Base-by-base conservation (phyloP, 2,797 vertebrate species). In the Hirundo rustica region DNA sequence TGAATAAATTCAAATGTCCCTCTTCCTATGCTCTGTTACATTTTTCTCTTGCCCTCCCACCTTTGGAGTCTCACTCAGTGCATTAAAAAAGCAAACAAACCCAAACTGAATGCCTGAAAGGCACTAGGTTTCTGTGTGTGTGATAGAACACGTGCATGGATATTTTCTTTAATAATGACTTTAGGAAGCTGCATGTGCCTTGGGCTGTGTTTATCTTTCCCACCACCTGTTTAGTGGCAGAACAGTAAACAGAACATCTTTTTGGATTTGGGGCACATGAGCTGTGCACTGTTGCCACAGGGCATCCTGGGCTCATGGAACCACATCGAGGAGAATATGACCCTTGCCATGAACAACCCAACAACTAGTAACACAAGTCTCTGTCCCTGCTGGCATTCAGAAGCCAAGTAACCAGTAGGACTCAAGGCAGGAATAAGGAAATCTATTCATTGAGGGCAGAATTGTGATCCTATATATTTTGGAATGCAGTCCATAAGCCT, bases 181-280 rank as follows among this genome's bases (percentile, higher is more conserved):
- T 65, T 3, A 44, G 51, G 66, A 55, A 82, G 61, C 10, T 64
- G 4, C 0, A 3, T 2, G 3, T 70, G 76, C 65, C 66, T 76
- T n/a, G 64, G 42, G 60, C 73, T 76, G 44, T 64, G 68, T 93
- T 92, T 89, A 72, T 93, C 60, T 89, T 70, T n/a, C 51, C 51
- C 80, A 42, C 34, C 44, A 82, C 64, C 79, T 74, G 65, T 60
- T 89, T 68, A 0, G 29, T 87, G 25, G n/a, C 34, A 62, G 74
- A 38, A 38, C 38, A 38, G 38, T 38, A 11, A 38, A 38, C 38
- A 38, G 38, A 38, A 38, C 38, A 38, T 38, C n/a, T 3, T 27
- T 54, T 54, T 54, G 48, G n/a, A 12, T n/a, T 2, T 32, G 65
- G 53, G 55, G n/a, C 20, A 26, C 34, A 21, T 13, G 11, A 34